A percentile compares a stretch with the other conserved stretches of the same genome.
Conservation (phyloP, 2,888 invertebrate genomes). For the Sminthurides aquaticus region DNA sequence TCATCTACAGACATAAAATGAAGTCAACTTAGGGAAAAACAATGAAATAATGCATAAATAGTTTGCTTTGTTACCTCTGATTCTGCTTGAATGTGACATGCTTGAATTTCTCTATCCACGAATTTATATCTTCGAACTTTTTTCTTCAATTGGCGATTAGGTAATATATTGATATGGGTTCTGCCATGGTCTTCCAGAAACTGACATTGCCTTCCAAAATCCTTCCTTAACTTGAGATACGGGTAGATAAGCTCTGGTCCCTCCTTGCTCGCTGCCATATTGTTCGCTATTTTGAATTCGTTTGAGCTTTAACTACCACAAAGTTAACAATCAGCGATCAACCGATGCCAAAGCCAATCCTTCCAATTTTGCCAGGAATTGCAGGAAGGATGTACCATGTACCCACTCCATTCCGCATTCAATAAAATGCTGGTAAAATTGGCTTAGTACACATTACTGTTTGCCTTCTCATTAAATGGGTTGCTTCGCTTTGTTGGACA, state of each 20-base stretch:
- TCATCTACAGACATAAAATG: slow-evolving; percentile 48
- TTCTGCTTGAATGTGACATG: slow-evolving; percentile 20
- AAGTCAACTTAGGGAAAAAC: neutral
- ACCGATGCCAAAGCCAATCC: no score
- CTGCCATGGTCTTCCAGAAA: slow-evolving; percentile 35
- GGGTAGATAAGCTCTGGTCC: slow-evolving; percentile 22
- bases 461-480: no score
- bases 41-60: slow-evolving; percentile 38
- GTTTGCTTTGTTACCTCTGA: slow-evolving; percentile 19
- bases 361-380: no score
- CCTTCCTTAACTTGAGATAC: slow-evolving; percentile 31
- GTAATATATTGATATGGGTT: slow-evolving; percentile 28
- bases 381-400: no score
- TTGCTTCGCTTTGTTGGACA: no score
- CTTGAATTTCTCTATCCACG: slow-evolving; percentile 29
- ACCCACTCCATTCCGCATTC: no score
- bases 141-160: slow-evolving; percentile 22
- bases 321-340: no score
- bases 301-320: no score
- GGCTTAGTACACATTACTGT: no score
- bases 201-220: slow-evolving; percentile 36
- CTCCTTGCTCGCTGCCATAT: neutral
- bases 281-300: neutral
- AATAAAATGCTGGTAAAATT: no score
- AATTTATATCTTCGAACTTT: slow-evolving; percentile 19